Evolutionary conservation across 1,140 invertebrate genomes (phyloP).

Genomic region (Hylaeus anthracinus): DNA sequence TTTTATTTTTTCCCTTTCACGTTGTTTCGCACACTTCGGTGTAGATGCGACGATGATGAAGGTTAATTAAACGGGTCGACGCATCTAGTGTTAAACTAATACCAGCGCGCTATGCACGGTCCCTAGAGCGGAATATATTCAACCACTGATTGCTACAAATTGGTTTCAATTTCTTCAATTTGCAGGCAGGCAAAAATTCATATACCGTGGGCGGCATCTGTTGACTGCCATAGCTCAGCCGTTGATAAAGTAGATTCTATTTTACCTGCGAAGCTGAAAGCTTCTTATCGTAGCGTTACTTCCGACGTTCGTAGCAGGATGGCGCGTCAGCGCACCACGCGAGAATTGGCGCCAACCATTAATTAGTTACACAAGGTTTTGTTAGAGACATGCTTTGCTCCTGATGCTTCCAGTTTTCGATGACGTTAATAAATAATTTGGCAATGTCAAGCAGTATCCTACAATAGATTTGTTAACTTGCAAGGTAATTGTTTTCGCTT

Average conservation of each 20-base stretch:
- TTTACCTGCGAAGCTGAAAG: not conserved
- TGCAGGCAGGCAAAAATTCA: conserved; percentile 33
- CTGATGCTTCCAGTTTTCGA: not conserved
- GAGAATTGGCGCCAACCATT: not conserved
- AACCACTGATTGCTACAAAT: conserved; percentile 72
- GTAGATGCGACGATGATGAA: conserved; percentile 57
- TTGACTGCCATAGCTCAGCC: not conserved
- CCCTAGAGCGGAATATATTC: conserved; percentile 43
- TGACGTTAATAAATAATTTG: not conserved
- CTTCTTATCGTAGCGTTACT: too few species aligned
- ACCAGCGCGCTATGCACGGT: conserved; percentile 46
- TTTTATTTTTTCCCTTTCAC: not conserved
- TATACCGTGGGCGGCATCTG: conserved; percentile 59
- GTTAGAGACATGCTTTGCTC: not conserved
- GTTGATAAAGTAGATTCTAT: conserved; percentile 12
- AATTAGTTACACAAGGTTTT: too few species aligned
- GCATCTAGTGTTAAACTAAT: conserved; percentile 65
- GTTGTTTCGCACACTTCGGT: conserved; percentile 5
- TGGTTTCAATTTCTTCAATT: conserved; percentile 72
- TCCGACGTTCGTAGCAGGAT: not conserved
- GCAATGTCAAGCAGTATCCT: not conserved
- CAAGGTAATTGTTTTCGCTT: not conserved
- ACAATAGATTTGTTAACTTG: rapidly evolving
- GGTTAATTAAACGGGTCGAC: conserved; percentile 65
- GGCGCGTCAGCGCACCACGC: not conserved